phyloP scores from a whole-genome alignment of 2,113 vertebrate genomes.

The Leptobrachium leishanense region DNA sequence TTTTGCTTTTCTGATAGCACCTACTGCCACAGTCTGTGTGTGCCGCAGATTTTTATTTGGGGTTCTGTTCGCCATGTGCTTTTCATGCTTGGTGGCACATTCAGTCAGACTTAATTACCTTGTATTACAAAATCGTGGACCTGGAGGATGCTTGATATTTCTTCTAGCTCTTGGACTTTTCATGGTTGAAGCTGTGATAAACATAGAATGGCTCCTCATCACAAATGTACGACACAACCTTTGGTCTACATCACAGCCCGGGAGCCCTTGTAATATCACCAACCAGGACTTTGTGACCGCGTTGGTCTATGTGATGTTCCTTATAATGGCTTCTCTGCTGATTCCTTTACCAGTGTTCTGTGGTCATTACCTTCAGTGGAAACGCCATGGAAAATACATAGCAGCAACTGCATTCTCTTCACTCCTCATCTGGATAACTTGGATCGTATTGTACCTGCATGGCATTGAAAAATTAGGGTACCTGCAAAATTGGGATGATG shows the following conservation, averaged over 20 bases:
- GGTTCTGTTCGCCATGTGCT: conserved; percentile 34
- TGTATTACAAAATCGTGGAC: conserved; percentile 26
- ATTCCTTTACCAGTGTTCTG: conserved; percentile 31
- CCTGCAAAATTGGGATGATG: conserved; percentile 74
- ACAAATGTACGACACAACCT: conserved; percentile 33
- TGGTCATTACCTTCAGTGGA: conserved; percentile 44
- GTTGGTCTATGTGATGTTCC: conserved; percentile 44
- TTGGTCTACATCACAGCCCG: not conserved
- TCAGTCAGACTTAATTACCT: conserved; percentile 43
- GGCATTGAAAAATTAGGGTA: conserved; percentile 61
- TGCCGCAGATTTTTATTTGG: conserved; percentile 41
- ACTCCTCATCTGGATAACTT: conserved; percentile 71
- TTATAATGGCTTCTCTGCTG: conserved; percentile 25
- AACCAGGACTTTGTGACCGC: conserved; percentile 42
- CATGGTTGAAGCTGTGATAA: conserved; percentile 42
- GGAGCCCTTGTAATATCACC: conserved; percentile 30
- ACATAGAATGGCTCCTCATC: conserved; percentile 43
- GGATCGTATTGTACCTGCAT: conserved; percentile 72
- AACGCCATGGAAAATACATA: conserved; percentile 40
- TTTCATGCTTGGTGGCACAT: conserved; percentile 42
- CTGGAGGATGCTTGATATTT: conserved; percentile 41
- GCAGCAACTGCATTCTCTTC: conserved; percentile 67
- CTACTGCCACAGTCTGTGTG: conserved; percentile 16
- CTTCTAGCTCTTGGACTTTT: conserved; percentile 37
- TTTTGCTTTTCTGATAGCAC: conserved; percentile 37